Evolutionary conservation across 2,113 vertebrate genomes (phyloP), one percentile per base, ranked within the genome.

Genomic region (Ariopsis seemanni): DNA sequence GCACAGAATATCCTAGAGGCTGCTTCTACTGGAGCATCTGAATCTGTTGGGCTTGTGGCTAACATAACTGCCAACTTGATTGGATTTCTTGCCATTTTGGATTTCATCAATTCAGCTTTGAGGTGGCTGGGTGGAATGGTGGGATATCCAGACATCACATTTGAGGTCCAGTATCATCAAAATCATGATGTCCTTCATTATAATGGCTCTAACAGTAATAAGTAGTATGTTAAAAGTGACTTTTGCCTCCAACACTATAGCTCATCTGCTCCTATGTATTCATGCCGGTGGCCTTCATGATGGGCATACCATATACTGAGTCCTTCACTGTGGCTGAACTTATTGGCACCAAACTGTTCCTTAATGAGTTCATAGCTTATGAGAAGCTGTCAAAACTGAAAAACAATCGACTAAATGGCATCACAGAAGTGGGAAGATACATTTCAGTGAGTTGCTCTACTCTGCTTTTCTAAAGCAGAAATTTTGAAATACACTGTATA

Each of bases 331-430:
- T 97, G 62, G 98, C 98, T 0, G 95, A 99, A 88, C 93, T 99
- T 58, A 94, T 99, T 83, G 98, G 98, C 8, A 96, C 93, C 27
- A 99, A 99, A 92, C 93, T 99, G 85, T 98, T 99, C 92, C 93
- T 99, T 88, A 99, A 99, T 0, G 97, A 99, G 91, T 99, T 99
- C 90, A 95, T 99, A 91, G 98, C 98, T 0, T 99, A 98, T 75
- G 71, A 97, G 92, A 93, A 94, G 74, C 93, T 99, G 27, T 93
- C 98, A 0, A 10, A 2, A 0, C 93, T 98, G 90, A 97, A 96
- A 92, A 69, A 42, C 5, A 96, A 95, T 69, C 96, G 98, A 42
- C 78, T 97, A n/a, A 81, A 52, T 0, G 97, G 97, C 63, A 63
- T 92, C 0, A 94, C 95, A 1, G 95, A 96, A 89, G 91, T 94